These are phyloP conservation scores for Temnothorax longispinosus DNA, from an alignment of 1,140 invertebrate genomes.

Conservation along the genomic window DNA sequence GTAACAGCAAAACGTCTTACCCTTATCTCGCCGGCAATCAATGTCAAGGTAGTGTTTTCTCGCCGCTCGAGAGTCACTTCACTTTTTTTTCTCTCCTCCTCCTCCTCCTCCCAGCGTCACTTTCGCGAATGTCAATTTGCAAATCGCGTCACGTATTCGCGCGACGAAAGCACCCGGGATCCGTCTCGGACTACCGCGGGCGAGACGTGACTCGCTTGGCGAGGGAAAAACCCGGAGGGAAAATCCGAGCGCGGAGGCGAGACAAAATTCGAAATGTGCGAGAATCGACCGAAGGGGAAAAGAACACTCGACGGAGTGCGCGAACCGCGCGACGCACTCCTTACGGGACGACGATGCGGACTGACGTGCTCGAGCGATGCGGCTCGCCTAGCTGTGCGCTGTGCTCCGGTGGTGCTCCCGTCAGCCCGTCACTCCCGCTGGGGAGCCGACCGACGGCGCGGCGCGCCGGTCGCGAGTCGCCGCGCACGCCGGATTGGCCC, in stretches of 20 bases:
- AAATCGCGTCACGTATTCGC: too few relatives aligned
- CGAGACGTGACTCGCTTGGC: constrained; percentile 1
- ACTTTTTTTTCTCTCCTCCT: neutral
- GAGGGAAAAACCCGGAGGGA: neutral
- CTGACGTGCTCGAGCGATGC: constrained; percentile 49
- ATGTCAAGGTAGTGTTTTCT: constrained; percentile 10
- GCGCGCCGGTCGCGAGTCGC: constrained; percentile 16
- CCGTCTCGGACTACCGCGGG: neutral
- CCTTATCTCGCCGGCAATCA: neutral
- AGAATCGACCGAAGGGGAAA: neutral
- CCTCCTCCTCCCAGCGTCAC: neutral
- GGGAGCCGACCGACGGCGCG: neutral
- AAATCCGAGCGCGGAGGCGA: neutral
- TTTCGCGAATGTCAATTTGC: constrained; percentile 8
- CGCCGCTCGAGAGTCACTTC: neutral
- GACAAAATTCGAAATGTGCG: neutral
- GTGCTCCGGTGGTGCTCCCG: neutral
- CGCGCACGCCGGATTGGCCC: neutral
- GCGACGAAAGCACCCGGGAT: too few relatives aligned
- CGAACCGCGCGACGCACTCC: neutral
- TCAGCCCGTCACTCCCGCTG: neutral
- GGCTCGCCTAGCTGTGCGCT: constrained; percentile 2
- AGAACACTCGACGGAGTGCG: neutral
- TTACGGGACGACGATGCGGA: constrained; percentile 51
- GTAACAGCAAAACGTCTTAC: constrained; percentile 9